Evolutionary conservation across 2,888 invertebrate species (phyloP).

Genomic region (Netelia virgata): DNA sequence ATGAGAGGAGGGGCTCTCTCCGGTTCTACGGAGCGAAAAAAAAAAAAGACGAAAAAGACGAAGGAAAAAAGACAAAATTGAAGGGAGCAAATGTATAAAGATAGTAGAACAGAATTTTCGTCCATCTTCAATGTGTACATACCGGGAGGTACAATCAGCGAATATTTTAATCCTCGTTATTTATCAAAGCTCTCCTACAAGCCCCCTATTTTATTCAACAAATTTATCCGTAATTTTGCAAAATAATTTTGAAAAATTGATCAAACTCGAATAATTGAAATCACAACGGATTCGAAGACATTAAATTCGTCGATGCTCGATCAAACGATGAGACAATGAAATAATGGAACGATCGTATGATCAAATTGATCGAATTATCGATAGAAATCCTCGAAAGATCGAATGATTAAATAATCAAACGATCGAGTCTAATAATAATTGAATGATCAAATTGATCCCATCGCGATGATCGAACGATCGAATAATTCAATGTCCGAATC

Average conservation of each 20-base stretch:
- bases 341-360: too few relatives aligned
- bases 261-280: neutral
- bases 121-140: slow-evolving; percentile 34
- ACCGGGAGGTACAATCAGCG: slow-evolving; percentile 9
- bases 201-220: neutral
- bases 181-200: slow-evolving; percentile 19
- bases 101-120: slow-evolving; percentile 48
- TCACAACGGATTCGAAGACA: neutral
- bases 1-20: slow-evolving; percentile 55
- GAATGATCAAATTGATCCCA: too few relatives aligned
- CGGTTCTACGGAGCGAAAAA: slow-evolving; percentile 43
- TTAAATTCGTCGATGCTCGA: too few relatives aligned
- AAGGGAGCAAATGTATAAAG: slow-evolving; percentile 54
- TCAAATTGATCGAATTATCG: too few relatives aligned
- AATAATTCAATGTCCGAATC: too few relatives aligned
- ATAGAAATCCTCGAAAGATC: too few relatives aligned
- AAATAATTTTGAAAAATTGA: neutral
- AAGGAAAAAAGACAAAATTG: slow-evolving; percentile 64
- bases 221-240: neutral
- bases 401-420: too few relatives aligned
- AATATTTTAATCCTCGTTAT: slow-evolving; percentile 28
- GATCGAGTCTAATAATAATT: too few relatives aligned
- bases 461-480: too few relatives aligned
- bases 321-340: too few relatives aligned
- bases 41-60: slow-evolving; percentile 54